A percentile compares a stretch with the other conserved stretches of the same genome.
Conservation (phyloP, 30 jellyfish, hydroid and myxozoan genomes). For the Hydractinia echinata region DNA sequence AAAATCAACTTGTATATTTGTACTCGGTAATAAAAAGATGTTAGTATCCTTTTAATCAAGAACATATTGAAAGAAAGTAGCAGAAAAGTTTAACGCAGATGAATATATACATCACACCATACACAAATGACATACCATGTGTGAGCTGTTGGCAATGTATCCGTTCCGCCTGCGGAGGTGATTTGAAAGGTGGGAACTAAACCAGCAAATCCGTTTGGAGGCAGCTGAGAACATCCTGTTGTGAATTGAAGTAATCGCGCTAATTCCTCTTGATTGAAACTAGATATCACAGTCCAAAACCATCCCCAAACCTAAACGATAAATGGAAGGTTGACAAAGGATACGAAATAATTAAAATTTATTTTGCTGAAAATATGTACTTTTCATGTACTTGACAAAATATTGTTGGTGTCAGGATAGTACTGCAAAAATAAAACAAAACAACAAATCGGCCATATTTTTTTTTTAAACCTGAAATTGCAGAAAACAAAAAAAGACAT, state of each 20-base stretch:
- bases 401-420: too few species aligned
- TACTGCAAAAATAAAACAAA: too few species aligned
- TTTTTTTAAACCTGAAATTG: not conserved
- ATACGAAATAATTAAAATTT: too few species aligned
- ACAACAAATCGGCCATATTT: too few species aligned
- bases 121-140: conserved; percentile 66
- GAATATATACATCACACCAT: not conserved
- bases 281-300: conserved; percentile 82
- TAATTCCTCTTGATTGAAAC: conserved; percentile 91
- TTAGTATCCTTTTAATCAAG: not conserved
- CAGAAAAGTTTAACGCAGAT: too few species aligned
- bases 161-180: conserved; percentile 42
- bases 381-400: too few species aligned
- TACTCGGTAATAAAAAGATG: not conserved
- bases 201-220: conserved; percentile 93
- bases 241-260: conserved; percentile 94
- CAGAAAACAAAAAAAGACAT: too few species aligned
- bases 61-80: not conserved
- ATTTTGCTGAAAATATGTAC: too few species aligned
- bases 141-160: conserved; percentile 90
- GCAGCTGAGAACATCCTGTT: conserved; percentile 96
- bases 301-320: conserved; percentile 53
- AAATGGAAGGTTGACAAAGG: not conserved
- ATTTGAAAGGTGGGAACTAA: conserved; percentile 74
- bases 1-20: not conserved